Evolutionary conservation across 2,797 vertebrate species (phyloP), one percentile per base, ranked within the genome.

Genomic region (Petrocephalus schoutedeni): DNA sequence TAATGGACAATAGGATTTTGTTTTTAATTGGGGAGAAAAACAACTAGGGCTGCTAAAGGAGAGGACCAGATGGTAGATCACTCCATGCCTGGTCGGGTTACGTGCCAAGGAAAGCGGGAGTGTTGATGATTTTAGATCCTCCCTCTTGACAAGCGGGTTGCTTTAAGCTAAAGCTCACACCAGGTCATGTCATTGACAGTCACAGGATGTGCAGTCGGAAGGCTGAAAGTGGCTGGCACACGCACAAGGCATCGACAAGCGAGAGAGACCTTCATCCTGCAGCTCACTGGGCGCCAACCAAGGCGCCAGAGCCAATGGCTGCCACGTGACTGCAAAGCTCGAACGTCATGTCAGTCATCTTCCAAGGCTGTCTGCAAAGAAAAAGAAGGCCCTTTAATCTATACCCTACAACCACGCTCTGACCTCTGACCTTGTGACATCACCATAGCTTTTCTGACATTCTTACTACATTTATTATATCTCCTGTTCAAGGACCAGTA

Each of bases 1-100:
- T 83, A 51, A 83, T 82, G n/a, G 19, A 82, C 77, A 82, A 82
- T 28, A 83, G 80, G 21, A 21, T 83, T 83, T 23, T 83, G 36
- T 83, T 53, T 83, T 54, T 83, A 54, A 83, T 28, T 51, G 80
- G 80, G 49, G n/a, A 51, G 2, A 54, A 6, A 54, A 83, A 83
- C 80, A 83, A 83, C 80, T 83, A 21, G 45, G 21, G 77, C 45
- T 53, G 49, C 80, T 83, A 53, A 41, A 21, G 12, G 8, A 82
- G 28, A 12, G n/a, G n/a, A 83, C 49, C 80, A 83, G 80, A 83
- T 83, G 80, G 80, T 28, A 54, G 21, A 83, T 5, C 45, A 83
- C 53, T 54, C 80, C 49, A 12, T 23, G 80, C 80, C 21, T 83
- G 21, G 49, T 28, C 19, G 1, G 10, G 49, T 54, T 28, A 23